Base-by-base conservation (phyloP, 2,888 invertebrate species). In the Sabellastarte sp. region DNA sequence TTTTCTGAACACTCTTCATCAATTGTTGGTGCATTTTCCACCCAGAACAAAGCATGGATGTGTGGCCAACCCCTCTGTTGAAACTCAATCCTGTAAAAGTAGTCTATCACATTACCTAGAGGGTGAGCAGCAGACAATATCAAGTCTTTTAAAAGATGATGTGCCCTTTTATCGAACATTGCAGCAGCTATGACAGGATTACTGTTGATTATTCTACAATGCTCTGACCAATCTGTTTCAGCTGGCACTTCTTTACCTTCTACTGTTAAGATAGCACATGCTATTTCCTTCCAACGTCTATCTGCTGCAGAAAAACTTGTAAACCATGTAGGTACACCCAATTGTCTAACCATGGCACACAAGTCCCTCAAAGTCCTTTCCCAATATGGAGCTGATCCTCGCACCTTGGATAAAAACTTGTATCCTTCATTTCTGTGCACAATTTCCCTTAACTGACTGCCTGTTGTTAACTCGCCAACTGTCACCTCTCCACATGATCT, bases 51-150 rank as follows among this genome's bases (percentile, higher is more conserved):
- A 5, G 24, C 24, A 24, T 57, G 57, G 26, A 57, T 57, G 31
- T 57, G 57, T 30, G 57, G 57, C 4, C 10, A 57, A 5, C 57
- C 57, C 4, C 57, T 26, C 24, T 57, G 57, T 31, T 57, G 57
- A 31, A 57, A 57, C 24, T 57, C 57, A 4, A 57, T 24, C 28
- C 57, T 26, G 31, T 29, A 57, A 26, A 57, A 57, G n/a, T n/a
- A n/a, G n/a, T n/a, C n/a, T n/a, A n/a, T n/a, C n/a, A n/a, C n/a
- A n/a, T n/a, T n/a, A n/a, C n/a, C n/a, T n/a, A n/a, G n/a, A n/a
- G n/a, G n/a, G n/a, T n/a, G n/a, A n/a, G n/a, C n/a, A n/a, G n/a
- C n/a, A n/a, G n/a, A n/a, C n/a, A n/a, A n/a, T n/a, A n/a, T n/a
- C n/a, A n/a, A n/a, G n/a, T n/a, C n/a, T n/a, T n/a, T n/a, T n/a